Base-by-base conservation (phyloP, 2,797 vertebrate species). In the Sylvia borin region DNA sequence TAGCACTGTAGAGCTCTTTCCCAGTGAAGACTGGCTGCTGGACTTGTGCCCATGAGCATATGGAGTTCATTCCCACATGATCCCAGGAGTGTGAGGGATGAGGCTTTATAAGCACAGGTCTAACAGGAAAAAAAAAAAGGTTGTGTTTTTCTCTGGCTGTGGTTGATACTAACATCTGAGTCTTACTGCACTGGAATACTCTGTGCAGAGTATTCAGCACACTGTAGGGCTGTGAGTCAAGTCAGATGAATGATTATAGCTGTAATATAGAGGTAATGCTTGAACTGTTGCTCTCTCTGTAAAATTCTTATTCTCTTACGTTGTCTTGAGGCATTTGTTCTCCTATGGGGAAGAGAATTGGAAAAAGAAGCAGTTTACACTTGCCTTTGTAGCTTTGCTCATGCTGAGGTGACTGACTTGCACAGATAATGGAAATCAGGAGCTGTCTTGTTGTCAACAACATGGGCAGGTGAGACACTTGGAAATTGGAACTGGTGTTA, bases 21-120 rank as follows among this genome's bases (percentile, higher is more conserved):
- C 90, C 91, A 71, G 13, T 22, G 60, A 88, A 85, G 80, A 50
- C 71, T 67, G 57, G 60, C 80, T 91, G 18, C 38, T 95, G 96
- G 96, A 94, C 76, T 92, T 90, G 67, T 85, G 94, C 94, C 94
- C 24, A 1, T 26, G 76, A 96, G 80, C 95, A 92, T 94, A 90
- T 94, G 92, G 88, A 95, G 65, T 40, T 88, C 74, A 89, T 94
- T 89, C 84, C 93, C 65, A 48, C 80, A 54, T 47, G 54, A 90
- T 95, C 88, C 85, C 89, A 85, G 67, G 65, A 74, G 83, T 72
- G 25, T 48, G 90, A 87, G 83, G 66, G 51, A 78, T 90, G 64
- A 94, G 36, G 75, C 88, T 70, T 73, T 91, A 53, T 89, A 80
- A 96, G 68, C 61, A 76, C 42, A 92, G 80, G 77, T 92, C 83